Evolutionary conservation across 1,140 invertebrate species (phyloP), one percentile per base, ranked within the genome.

Genomic region (Elysia chlorotica): DNA sequence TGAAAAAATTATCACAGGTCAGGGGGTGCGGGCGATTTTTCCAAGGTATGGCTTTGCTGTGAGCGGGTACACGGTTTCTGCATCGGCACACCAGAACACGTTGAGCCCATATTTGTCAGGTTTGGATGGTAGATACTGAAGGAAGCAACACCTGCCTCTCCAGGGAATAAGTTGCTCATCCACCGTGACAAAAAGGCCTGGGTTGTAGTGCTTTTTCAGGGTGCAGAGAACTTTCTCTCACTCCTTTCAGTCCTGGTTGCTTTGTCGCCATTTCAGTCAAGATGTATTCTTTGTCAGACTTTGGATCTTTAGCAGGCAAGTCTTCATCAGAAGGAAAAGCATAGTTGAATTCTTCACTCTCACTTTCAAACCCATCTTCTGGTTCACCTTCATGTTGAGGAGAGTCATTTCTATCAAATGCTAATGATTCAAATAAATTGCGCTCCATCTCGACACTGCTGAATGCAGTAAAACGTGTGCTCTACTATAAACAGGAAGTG

Each of bases 101-200:
- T 88, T 89, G 30, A 89, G 79, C 76, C 86, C 82, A 85, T 88
- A 89, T 75, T 88, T 88, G 54, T 79, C 80, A 1, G 88, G 88
- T 83, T 90, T 81, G 10, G 41, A 48, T 59, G 87, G 83, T 54
- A 91, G 89, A 59, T 85, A 83, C 72, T 85, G 83, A 21, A 76
- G 41, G 71, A 81, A 84, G 25, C 65, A 54, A 67, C 81, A 84
- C 19, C 76, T 33, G 2, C 79, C 83, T 53, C 77, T 25, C 63
- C 80, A 82, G n/a, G 74, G 65, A 30, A 81, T 57, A 54, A 85
- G 72, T 67, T 83, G 82, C 65, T 85, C 79, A 74, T 83, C 83
- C 6, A 85, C 76, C 10, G 77, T 78, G 19, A 85, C 1, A 54
- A 67, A 38, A 48, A 77, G 37, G n/a, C 75, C 61, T 3, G 74